Evolutionary conservation across 2,113 vertebrate genomes (phyloP).

Genomic region (Sorex araneus): DNA sequence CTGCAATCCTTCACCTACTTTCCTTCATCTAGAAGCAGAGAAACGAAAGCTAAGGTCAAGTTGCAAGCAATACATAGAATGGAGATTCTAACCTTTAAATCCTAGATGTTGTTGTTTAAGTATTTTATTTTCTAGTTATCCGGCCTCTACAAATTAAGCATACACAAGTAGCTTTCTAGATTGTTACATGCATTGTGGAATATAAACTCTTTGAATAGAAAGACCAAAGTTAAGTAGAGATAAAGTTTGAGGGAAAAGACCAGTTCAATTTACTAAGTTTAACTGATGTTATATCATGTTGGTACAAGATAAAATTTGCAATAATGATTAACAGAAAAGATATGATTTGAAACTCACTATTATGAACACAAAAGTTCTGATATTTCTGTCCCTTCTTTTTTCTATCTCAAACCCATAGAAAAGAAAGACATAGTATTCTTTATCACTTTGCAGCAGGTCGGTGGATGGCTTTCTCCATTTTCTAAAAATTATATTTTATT

Average conservation of each 20-base stretch:
- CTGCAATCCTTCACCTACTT: no score
- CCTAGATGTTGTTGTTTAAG: background rate
- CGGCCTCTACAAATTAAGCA: background rate
- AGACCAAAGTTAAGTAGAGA: background rate
- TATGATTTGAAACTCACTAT: background rate
- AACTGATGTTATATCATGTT: background rate
- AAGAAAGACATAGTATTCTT: background rate
- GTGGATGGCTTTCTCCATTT: background rate
- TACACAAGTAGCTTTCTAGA: background rate
- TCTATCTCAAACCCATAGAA: background rate
- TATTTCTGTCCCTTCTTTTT: conserved; percentile 16
- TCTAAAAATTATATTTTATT: background rate
- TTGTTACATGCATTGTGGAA: background rate
- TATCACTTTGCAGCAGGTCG: background rate
- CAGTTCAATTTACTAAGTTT: background rate
- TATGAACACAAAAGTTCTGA: background rate
- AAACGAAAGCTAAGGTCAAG: background rate
- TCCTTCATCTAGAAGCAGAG: background rate
- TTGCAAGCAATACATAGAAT: background rate
- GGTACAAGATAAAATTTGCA: background rate
- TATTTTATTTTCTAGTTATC: background rate
- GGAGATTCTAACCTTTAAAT: background rate
- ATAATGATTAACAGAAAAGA: background rate
- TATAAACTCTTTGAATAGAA: background rate
- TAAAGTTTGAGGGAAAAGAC: background rate